A percentile compares a stretch with the other conserved stretches of the same genome.
Conservation (phyloP, 2,113 vertebrate species). For the Pionites leucogaster region DNA sequence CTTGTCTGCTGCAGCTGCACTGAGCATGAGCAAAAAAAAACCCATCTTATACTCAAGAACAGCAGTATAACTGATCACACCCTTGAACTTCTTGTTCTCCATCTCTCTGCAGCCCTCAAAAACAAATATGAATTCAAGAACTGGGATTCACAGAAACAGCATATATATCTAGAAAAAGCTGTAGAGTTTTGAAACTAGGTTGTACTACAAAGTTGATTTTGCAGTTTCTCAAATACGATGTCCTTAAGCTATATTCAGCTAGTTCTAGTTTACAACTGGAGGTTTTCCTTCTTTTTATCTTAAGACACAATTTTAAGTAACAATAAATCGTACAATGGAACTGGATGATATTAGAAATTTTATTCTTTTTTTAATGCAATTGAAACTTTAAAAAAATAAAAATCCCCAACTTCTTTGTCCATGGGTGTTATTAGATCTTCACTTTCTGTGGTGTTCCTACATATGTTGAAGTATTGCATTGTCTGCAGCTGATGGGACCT, state of each 20-base stretch:
- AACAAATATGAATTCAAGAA: rapidly evolving
- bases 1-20: not conserved
- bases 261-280: not conserved
- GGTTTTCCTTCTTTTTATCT: not conserved
- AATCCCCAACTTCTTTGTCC: not conserved
- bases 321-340: rapidly evolving
- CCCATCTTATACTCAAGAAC: not conserved
- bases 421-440: not conserved
- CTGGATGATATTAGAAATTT: not conserved
- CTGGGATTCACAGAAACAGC: not conserved
- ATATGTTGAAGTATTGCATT: not conserved
- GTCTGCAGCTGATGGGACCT: not conserved
- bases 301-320: not conserved
- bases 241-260: not conserved
- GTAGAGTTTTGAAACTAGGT: rapidly evolving
- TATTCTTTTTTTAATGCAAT: not conserved
- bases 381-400: not conserved
- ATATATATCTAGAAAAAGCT: not conserved
- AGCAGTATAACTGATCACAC: not conserved
- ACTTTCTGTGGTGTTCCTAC: not conserved
- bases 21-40: not conserved
- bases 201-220: not conserved
- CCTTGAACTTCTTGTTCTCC: not conserved
- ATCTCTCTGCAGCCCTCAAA: not conserved
- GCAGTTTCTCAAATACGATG: not conserved